Base-by-base conservation (phyloP, 2,113 vertebrate species). In the Oryzias celebensis region DNA sequence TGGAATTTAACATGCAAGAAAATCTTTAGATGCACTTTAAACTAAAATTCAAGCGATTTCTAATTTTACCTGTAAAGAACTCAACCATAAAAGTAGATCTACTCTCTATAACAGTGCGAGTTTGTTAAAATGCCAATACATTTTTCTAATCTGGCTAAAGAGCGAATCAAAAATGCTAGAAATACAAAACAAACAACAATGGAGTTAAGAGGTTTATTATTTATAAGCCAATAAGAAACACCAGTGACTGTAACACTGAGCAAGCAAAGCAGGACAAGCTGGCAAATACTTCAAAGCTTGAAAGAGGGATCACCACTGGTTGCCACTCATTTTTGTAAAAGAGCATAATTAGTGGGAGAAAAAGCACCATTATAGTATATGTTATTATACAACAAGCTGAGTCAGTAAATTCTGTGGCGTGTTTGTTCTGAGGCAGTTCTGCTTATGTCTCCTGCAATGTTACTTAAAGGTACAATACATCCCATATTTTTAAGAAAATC, bases 131-230 rank as follows among this genome's bases (percentile, higher is more conserved):
- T 60, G n/a, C 22, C 55, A 51, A 5, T 84, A 80, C 83, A 59
- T 82, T 77, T 36, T 57, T 60, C 52, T 80, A 78, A 84, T 77
- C 78, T 69, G 61, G 59, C 68, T 75, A 71, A 15, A 53, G 60
- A 69, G 22, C 17, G 14, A 55, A 8, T 50, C 20, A 57, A 48
- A 60, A 65, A 80, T 36, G 14, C 49, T 47, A 57, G 26, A 43
- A 22, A 67, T 64, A 68, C 75, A 72, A 88, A 80, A 72, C 62
- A 81, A 81, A 85, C 62, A 71, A 64, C 76, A 84, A 69, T 82
- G 81, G 45, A 58, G 55, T 82, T 68, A 72, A 83, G 65, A 74
- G 47, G 50, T 4, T 36, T 36, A 36, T 36, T 36, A 18, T 48
- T 60, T 60, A 80, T 68, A 73, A 65, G 67, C 46, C 61, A 77